Evolutionary conservation across 2,113 vertebrate genomes (phyloP).

Genomic region (Felis catus): F.catus_Fca126_mat1.0 CM031420.1:43173001-43173500

Average conservation of each 20-base stretch:
- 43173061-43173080: not conserved
- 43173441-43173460: not conserved
- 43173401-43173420: not conserved
- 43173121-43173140: not conserved
- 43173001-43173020: not conserved
- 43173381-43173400: not conserved
- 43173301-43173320: not conserved
- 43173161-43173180: not conserved
- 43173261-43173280: not conserved
- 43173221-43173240: not conserved
- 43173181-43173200: not conserved
- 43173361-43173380: not conserved
- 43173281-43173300: not conserved
- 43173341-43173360: not conserved
- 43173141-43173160: not conserved
- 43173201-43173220: not conserved
- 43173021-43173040: not conserved
- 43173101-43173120: not conserved
- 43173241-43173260: not conserved
- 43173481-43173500: not conserved
- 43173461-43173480: not conserved
- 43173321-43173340: not conserved
- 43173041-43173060: not conserved
- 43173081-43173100: not conserved
- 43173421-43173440: not conserved